These are phyloP conservation scores for Chionoecetes opilio DNA, from an alignment of 1,140 invertebrate species.

Conservation along the genomic window DNA sequence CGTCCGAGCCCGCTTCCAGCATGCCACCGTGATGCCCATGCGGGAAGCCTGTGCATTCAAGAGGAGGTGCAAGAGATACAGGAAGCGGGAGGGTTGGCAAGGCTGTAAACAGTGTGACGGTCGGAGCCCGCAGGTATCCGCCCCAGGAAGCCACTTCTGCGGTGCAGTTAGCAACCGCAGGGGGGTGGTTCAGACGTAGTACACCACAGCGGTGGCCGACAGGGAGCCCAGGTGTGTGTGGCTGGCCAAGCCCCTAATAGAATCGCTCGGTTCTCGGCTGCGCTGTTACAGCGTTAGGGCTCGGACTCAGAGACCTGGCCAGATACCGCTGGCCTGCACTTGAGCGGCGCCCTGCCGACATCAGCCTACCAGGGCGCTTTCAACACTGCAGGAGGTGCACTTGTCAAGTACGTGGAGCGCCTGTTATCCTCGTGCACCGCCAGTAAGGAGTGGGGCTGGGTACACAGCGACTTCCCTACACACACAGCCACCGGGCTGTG, in stretches of 20 bases:
- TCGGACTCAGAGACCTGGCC: neutral
- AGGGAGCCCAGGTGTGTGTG: neutral
- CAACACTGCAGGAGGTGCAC: neutral
- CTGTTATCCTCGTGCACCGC: neutral
- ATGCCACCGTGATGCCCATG: neutral
- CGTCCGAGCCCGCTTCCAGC: neutral
- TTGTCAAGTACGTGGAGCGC: neutral
- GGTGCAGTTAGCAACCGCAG: neutral
- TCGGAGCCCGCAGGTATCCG: neutral
- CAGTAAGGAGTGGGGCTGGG: neutral
- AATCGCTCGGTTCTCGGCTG: neutral
- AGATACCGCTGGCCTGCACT: neutral
- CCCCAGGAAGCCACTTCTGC: neutral
- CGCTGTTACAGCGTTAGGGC: conserved; percentile 30
- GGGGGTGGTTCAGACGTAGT: neutral
- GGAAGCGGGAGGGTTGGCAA: neutral
- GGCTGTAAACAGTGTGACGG: neutral
- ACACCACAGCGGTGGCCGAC: neutral
- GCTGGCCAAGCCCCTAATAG: neutral
- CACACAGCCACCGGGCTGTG: neutral
- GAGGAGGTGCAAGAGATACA: neutral
- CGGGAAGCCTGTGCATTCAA: neutral
- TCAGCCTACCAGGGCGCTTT: neutral
- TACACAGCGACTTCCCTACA: neutral
- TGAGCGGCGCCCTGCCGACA: neutral